These are phyloP conservation scores for Bombus vancouverensis DNA, from an alignment of 1,140 invertebrate species.

Conservation along the genomic window DNA sequence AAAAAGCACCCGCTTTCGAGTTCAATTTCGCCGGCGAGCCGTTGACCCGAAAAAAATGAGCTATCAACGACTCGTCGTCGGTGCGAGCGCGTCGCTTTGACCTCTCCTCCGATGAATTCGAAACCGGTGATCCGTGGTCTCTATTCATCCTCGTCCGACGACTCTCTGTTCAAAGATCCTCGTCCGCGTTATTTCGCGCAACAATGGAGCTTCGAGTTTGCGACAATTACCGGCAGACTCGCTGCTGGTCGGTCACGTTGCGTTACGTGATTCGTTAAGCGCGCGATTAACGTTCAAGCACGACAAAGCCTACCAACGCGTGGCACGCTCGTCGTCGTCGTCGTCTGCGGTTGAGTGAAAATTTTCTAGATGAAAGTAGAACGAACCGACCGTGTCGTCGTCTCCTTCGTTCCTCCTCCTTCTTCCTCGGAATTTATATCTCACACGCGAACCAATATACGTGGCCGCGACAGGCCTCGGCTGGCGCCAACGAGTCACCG, in stretches of 20 bases:
- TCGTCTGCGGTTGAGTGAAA: constrained; percentile 9
- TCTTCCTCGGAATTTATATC: not conserved
- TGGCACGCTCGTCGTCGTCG: too few relatives aligned
- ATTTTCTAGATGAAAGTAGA: constrained; percentile 1
- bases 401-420: not conserved
- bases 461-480: too few relatives aligned
- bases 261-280: not conserved
- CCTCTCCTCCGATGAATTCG: not conserved
- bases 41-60: constrained; percentile 8
- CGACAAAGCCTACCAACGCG: not conserved
- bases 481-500: too few relatives aligned
- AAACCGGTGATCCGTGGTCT: not conserved
- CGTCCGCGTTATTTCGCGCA: constrained; percentile 11
- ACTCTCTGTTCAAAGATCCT: constrained; percentile 15
- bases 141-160: not conserved
- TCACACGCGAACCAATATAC: too few relatives aligned
- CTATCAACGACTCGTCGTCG: not conserved
- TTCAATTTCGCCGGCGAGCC: constrained; percentile 22
- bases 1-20: not conserved
- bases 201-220: constrained; percentile 17
- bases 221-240: constrained; percentile 27
- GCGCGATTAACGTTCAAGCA: constrained; percentile 27
- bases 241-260: not conserved
- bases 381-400: not conserved
- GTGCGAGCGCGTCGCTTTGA: not conserved